Percentiles rank a stretch among this genome's conserved stretches.
phyloP scores from a whole-genome alignment of 2,888 invertebrate genomes.

The Andrena bicolor region DNA sequence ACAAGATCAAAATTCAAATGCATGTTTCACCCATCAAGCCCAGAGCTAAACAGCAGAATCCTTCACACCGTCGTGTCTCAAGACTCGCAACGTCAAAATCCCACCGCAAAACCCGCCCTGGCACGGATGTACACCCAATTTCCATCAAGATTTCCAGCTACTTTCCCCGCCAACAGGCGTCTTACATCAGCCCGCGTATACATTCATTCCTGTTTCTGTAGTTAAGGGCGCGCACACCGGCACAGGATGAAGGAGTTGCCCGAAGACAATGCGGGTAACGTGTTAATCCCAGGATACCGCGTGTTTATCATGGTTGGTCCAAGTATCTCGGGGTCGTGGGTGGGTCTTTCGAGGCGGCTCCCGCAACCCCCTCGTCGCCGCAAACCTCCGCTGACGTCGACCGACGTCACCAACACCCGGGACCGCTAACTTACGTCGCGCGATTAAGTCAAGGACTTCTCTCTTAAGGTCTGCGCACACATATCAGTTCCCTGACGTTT shows the following conservation, averaged over 20 bases:
- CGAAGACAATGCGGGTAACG: slow-evolving; percentile 71
- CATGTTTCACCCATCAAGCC: not conserved
- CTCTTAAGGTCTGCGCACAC: not conserved
- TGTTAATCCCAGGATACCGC: slow-evolving; percentile 73
- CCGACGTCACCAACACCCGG: slow-evolving; percentile 63
- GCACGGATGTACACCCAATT: not conserved
- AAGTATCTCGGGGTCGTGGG: slow-evolving; percentile 54
- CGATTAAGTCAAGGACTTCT: slow-evolving; percentile 69
- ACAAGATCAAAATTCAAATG: not conserved
- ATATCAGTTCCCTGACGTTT: too few species aligned
- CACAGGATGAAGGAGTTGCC: slow-evolving; percentile 20
- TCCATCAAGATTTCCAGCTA: not conserved
- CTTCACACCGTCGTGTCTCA: not conserved
- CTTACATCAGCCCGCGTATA: not conserved
- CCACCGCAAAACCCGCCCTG: not conserved
- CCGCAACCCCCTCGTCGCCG: slow-evolving; percentile 22
- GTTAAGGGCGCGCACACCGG: not conserved
- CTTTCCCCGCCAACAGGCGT: slow-evolving; percentile 5
- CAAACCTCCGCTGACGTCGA: slow-evolving; percentile 47
- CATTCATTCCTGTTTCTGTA: not conserved
- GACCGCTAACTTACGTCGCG: slow-evolving; percentile 60
- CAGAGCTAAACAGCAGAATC: not conserved
- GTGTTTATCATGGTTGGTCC: slow-evolving; percentile 71
- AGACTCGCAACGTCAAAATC: not conserved
- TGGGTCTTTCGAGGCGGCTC: slow-evolving; percentile 40